Evolutionary conservation across 2,888 invertebrate genomes (phyloP), one percentile per base, ranked within the genome.

Genomic region (Tinea semifulvella): DNA sequence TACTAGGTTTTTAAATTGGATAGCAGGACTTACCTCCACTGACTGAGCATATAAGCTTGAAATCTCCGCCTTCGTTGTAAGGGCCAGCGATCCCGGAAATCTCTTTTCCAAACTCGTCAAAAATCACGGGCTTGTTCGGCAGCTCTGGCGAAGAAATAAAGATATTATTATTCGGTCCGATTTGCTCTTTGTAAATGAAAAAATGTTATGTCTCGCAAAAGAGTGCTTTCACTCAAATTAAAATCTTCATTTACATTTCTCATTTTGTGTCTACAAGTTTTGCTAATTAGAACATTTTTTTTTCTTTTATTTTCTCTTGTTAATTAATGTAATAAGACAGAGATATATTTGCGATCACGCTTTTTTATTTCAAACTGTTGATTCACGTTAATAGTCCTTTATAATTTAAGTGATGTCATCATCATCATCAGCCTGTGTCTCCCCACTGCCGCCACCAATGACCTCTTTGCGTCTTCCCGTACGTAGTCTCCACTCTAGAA

Each of bases 1-100:
- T n/a, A n/a, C n/a, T 20, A n/a, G n/a, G n/a, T n/a, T n/a, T n/a
- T n/a, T n/a, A n/a, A n/a, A n/a, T n/a, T n/a, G n/a, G n/a, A n/a
- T n/a, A n/a, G n/a, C n/a, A n/a, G 19, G 10, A 63, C 74, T 69
- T 68, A 90, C 91, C 91, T 60, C 90, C 90, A 42, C 83, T 83
- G 45, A 90, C 90, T 49, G 88, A 82, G 67, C 91, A 91, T 53
- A 85, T 87, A 50, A 91, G 83, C 64, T 85, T 87, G 82, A 90
- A 86, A 55, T 86, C 84, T 26, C 85, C 85, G 27, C 88, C 89
- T 70, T 91, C 91, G 60, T 85, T 85, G 70, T 89, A 91, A 44
- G 91, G 90, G 43, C 90, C 91, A 18, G 90, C 89, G 13, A 84
- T 72, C 25, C 65, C 69, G 44, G 81, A 68, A 47, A 91, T 82